These are phyloP conservation scores for Oxycera nigricornis DNA, from an alignment of 2,888 invertebrate genomes.

Conservation along the genomic window DNA sequence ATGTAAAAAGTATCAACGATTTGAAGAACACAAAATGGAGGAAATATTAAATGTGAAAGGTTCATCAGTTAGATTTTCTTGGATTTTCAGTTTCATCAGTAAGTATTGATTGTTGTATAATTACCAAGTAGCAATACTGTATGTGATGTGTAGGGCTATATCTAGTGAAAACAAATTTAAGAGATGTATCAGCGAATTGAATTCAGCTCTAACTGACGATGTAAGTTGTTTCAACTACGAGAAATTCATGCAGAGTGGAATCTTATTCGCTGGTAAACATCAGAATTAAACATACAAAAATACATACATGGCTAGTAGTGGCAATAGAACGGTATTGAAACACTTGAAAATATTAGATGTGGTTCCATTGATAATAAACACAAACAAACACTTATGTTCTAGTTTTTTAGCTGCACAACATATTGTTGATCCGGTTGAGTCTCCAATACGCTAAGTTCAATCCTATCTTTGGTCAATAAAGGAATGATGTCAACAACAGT, in stretches of 20 bases:
- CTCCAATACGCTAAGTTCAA: no score
- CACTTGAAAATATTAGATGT: neutral
- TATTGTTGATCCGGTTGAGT: no score
- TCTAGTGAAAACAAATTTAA: no score
- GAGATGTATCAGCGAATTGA: neutral
- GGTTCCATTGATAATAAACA: no score
- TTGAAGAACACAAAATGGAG: neutral
- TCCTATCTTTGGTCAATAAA: no score
- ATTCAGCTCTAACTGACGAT: neutral
- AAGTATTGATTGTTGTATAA: neutral
- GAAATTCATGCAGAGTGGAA: neutral
- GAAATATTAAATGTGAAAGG: neutral
- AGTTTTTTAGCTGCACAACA: no score
- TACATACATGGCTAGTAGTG: no score
- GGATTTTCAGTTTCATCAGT: slow-evolving; percentile 11
- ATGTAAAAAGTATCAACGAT: neutral
- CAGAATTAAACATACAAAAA: neutral
- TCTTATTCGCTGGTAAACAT: slow-evolving; percentile 1
- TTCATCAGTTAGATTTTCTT: neutral
- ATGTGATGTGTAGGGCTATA: neutral
- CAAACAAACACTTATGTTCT: no score
- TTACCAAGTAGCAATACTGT: neutral
- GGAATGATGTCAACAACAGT: no score
- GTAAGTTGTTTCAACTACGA: neutral
- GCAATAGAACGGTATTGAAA: no score